Base-by-base conservation (phyloP, 2,113 vertebrate genomes). In the Chlorodrepanis virens region DNA sequence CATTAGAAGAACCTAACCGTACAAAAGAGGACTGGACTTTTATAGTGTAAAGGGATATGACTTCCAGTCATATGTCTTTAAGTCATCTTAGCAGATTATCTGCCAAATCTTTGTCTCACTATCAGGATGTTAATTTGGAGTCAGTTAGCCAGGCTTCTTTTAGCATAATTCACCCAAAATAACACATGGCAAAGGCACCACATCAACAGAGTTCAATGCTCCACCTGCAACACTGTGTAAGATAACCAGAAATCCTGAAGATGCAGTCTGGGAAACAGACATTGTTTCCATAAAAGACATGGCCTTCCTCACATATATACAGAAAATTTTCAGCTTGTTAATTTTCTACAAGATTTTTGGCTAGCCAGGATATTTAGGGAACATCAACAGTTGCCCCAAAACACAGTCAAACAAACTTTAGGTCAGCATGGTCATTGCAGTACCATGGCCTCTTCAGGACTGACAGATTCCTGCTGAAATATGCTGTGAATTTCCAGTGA, bases 381-480 rank as follows among this genome's bases (percentile, higher is more conserved):
- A 11, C 15, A 35, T 27, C n/a, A 74, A 42, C 59, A 53, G 16
- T 31, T 78, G 42, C 42, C 42, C 21, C 37, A 83, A 83, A 84
- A 59, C 35, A 70, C 27, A 39, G 24, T 44, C 31, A 60, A 65
- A 33, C 14, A 64, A 47, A 47, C 10, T 29, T 80, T 56, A 80
- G 10, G 18, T 37, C 44, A 83, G 21, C 3, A 22, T 10, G 14
- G 24, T 44, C 13, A 23, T 57, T 64, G 27, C 27, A 61, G 10
- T 47, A 20, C 27, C 5, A 6, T 4, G 14, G 40, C 21, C 5
- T 44, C n/a, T 77, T 60, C 0, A 0, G 23, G 37, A 40, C 33
- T 93, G 59, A 40, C 14, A 83, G 59, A 14, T 11, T 65, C 19
- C 40, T 69, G 40, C 31, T 69, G 63, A 77, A 93, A 59, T 9